Evolutionary conservation across 2,113 vertebrate genomes (phyloP), one percentile per base, ranked within the genome.

Genomic region (Edolisoma coerulescens): DNA sequence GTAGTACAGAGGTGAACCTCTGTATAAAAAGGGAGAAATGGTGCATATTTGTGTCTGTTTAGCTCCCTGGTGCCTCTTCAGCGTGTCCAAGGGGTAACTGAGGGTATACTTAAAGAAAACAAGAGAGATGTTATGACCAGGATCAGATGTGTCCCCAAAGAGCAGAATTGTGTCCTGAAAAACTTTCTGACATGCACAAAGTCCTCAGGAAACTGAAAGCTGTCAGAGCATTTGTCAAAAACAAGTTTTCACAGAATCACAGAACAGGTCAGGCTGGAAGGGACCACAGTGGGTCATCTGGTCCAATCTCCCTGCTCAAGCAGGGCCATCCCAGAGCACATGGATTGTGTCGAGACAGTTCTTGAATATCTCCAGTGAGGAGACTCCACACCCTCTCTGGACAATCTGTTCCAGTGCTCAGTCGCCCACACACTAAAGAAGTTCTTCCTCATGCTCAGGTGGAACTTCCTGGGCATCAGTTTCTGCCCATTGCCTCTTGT

Each of bases 291-390:
- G 54, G 3, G 7, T 45, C 4, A 2, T 24, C 60, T 82, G 33
- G 16, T 60, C 39, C n/a, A 47, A 11, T 4, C 5, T 49, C 16
- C 16, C 16, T 60, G 14, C n/a, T 32, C 45, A 24, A 10, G 26
- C 20, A 75, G 47, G 3, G 3, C 22, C 30, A 68, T 60, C 47
- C n/a, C 23, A 45, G 2, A 59, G 33, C 37, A 45, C 10, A 15
- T 5, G 24, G 28, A 39, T 49, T 9, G 5, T 26, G 20, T 42
- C 42, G 35, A 30, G 42, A 19, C 0, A 0, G 1, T 42, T 50
- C 59, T 33, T 44, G 27, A 2, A 44, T 50, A 57, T 4, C 4
- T 50, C 7, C n/a, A 41, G 24, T 13, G 39, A 47, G 3, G 19
- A 67, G 13, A 2, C n/a, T 89, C 1, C 53, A 68, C 33, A 74